These are phyloP conservation scores for Grus americana DNA, from an alignment of 2,113 vertebrate genomes.

Conservation along the genomic window DNA sequence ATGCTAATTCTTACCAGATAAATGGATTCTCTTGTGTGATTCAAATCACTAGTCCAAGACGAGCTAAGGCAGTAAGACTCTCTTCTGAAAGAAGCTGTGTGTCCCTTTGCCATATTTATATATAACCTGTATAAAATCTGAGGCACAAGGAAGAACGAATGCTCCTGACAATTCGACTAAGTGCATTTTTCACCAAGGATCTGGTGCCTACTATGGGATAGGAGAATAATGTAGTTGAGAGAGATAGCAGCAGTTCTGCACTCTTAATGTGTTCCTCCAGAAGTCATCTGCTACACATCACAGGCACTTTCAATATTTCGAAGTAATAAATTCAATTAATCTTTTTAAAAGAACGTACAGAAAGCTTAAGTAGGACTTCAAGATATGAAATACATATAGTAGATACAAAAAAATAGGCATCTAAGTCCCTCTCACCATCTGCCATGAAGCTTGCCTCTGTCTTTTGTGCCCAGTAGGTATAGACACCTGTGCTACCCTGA, in stretches of 20 bases:
- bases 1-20: not conserved
- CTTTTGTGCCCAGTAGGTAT: not conserved
- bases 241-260: not conserved
- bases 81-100: not conserved
- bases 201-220: no score
- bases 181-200: not conserved
- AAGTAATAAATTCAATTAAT: not conserved
- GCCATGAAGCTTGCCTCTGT: not conserved
- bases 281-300: not conserved
- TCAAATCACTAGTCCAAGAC: not conserved
- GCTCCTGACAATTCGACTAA: not conserved
- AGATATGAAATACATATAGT: not conserved
- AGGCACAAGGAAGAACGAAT: not conserved
- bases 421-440: not conserved
- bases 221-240: not conserved
- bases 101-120: not conserved
- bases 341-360: not conserved
- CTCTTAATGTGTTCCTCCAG: not conserved
- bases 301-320: not conserved
- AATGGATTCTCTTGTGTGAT: not conserved
- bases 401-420: not conserved
- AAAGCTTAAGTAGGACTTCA: not conserved
- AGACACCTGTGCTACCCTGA: not conserved
- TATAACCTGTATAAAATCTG: not conserved
- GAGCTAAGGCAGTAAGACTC: not conserved